A percentile compares a stretch with the other conserved stretches of the same genome.
These are phyloP conservation scores for Bolborhynchus lineola DNA, from an alignment of 2,113 vertebrate species.

Conservation along the genomic window DNA sequence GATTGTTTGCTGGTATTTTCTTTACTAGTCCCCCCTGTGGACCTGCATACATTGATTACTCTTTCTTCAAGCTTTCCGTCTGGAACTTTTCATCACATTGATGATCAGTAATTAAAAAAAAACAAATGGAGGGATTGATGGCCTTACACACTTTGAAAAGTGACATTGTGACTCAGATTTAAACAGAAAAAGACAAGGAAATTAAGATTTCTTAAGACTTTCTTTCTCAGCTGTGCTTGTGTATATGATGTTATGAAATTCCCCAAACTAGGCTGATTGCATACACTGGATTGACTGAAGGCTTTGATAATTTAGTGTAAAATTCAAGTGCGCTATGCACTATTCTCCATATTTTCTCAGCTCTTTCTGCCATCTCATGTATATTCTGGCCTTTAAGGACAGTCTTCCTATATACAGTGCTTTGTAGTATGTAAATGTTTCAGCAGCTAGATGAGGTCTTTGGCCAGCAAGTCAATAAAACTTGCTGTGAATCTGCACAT, in stretches of 20 bases:
- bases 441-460: constrained; percentile 40
- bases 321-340: background rate
- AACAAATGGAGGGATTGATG: background rate
- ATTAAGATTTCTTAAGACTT: background rate
- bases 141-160: background rate
- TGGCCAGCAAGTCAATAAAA: constrained; percentile 51
- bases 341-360: background rate
- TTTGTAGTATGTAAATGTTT: constrained; percentile 58
- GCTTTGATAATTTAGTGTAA: background rate
- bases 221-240: background rate
- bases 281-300: background rate
- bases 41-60: background rate
- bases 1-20: background rate
- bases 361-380: constrained; percentile 16
- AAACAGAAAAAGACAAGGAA: background rate
- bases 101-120: background rate
- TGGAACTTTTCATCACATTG: background rate
- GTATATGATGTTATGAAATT: background rate
- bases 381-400: constrained; percentile 29
- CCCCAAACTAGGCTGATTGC: background rate
- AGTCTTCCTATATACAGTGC: background rate
- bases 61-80: background rate
- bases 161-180: background rate
- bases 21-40: background rate
- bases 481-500: constrained; percentile 41